These are phyloP conservation scores for Hypercompe scribonia DNA, from an alignment of 2,888 invertebrate genomes.

Conservation along the genomic window DNA sequence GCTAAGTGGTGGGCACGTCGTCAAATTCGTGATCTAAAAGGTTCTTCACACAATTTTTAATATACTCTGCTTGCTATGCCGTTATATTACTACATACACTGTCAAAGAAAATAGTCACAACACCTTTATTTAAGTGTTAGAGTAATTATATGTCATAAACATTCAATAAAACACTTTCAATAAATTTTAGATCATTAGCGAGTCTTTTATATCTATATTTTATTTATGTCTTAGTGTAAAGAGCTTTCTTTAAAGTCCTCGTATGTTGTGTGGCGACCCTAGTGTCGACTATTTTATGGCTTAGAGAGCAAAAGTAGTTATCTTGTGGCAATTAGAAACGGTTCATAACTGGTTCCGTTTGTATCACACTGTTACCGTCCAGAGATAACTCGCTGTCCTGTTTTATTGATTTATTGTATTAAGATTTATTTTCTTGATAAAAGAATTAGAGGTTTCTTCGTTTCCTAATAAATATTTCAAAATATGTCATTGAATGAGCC, in stretches of 20 bases:
- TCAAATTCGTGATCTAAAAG: too few relatives aligned
- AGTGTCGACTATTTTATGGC: conserved; percentile 13
- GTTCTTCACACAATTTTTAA: too few relatives aligned
- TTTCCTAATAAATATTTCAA: conserved; percentile 2
- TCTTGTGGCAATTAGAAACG: conserved; percentile 30
- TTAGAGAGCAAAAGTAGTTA: conserved; percentile 18
- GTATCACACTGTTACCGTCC: conserved; percentile 12
- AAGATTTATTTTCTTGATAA: conserved; percentile 14
- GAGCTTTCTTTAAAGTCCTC: background rate
- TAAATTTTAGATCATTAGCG: background rate
- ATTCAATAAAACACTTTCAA: background rate
- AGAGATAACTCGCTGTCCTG: conserved; percentile 13
- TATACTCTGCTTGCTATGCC: too few relatives aligned
- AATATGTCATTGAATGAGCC: background rate
- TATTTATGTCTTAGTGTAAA: background rate
- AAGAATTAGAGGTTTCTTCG: conserved; percentile 10
- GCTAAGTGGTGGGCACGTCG: too few relatives aligned
- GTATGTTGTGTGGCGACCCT: conserved; percentile 9
- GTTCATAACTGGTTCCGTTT: conserved; percentile 28
- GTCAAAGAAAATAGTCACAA: background rate
- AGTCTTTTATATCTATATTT: background rate
- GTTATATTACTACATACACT: too few relatives aligned
- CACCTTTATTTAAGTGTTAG: background rate
- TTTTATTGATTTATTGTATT: conserved; percentile 22
- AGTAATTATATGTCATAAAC: background rate